phyloP scores from a whole-genome alignment of 2,888 invertebrate species.

The Dolichomitus sp. region DNA sequence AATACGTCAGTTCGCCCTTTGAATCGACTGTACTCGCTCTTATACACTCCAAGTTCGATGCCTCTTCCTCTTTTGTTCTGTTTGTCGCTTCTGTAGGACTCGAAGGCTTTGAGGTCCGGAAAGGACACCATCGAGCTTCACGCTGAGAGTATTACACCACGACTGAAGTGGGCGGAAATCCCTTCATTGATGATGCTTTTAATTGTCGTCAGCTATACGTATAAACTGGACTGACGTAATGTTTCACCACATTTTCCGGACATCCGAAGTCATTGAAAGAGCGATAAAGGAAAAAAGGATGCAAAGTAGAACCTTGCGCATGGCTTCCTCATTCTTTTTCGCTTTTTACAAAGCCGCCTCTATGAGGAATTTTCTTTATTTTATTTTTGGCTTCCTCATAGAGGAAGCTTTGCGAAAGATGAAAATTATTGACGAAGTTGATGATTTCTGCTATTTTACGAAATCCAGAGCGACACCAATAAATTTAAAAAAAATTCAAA shows the following conservation, averaged over 20 bases:
- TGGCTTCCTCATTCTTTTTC: too few relatives aligned
- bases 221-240: neutral
- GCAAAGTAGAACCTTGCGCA: too few relatives aligned
- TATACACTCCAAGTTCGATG: slow-evolving; percentile 10
- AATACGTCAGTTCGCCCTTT: slow-evolving; percentile 64
- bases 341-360: too few relatives aligned
- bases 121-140: slow-evolving; percentile 29
- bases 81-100: slow-evolving; percentile 4
- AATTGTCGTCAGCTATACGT: slow-evolving; percentile 58
- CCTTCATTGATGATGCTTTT: slow-evolving; percentile 68
- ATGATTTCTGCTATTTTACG: too few relatives aligned
- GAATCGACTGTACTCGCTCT: slow-evolving; percentile 34
- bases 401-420: too few relatives aligned
- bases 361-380: too few relatives aligned
- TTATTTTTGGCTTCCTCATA: too few relatives aligned
- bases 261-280: slow-evolving; percentile 16
- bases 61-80: slow-evolving; percentile 26
- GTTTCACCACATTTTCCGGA: slow-evolving; percentile 18
- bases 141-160: slow-evolving; percentile 21
- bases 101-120: slow-evolving; percentile 31
- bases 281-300: slow-evolving; percentile 5
- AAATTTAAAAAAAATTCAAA: too few relatives aligned
- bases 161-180: slow-evolving; percentile 40
- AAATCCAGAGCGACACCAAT: too few relatives aligned
- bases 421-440: too few relatives aligned